These are phyloP conservation scores for Athrips mouffetella DNA, from an alignment of 2,888 invertebrate genomes.

Conservation along the genomic window DNA sequence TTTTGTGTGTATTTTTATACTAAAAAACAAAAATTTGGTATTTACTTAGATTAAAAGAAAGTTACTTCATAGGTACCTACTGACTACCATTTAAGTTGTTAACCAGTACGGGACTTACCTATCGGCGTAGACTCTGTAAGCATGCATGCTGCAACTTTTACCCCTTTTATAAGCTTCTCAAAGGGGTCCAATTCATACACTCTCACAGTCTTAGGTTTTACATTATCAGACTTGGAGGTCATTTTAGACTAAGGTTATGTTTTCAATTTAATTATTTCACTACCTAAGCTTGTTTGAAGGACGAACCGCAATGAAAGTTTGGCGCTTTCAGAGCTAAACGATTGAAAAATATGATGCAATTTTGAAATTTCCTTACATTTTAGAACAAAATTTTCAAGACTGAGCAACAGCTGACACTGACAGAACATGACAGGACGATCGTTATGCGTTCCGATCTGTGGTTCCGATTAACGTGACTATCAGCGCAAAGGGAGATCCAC, in stretches of 20 bases:
- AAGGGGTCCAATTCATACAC: constrained; percentile 74
- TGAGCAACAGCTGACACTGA: no score
- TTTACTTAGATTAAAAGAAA: no score
- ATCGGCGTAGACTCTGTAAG: constrained; percentile 70
- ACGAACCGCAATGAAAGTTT: background rate
- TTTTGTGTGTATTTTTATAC: no score
- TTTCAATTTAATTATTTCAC: background rate
- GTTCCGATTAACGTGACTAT: no score
- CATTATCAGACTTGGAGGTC: constrained; percentile 49
- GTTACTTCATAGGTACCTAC: no score
- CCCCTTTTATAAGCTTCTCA: constrained; percentile 68
- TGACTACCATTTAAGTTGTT: no score
- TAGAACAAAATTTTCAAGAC: no score
- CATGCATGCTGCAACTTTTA: constrained; percentile 80
- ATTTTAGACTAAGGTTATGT: constrained; percentile 30
- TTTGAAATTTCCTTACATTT: background rate
- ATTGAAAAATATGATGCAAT: background rate
- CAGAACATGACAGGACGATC: no score
- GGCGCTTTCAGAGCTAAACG: no score
- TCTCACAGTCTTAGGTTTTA: constrained; percentile 59
- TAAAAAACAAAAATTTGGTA: no score
- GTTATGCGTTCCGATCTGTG: no score
- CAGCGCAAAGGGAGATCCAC: no score
- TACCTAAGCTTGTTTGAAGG: background rate
- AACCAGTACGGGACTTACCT: constrained; percentile 59